phyloP scores from a whole-genome alignment of 2,888 invertebrate species.

The Lasius platythorax region DNA sequence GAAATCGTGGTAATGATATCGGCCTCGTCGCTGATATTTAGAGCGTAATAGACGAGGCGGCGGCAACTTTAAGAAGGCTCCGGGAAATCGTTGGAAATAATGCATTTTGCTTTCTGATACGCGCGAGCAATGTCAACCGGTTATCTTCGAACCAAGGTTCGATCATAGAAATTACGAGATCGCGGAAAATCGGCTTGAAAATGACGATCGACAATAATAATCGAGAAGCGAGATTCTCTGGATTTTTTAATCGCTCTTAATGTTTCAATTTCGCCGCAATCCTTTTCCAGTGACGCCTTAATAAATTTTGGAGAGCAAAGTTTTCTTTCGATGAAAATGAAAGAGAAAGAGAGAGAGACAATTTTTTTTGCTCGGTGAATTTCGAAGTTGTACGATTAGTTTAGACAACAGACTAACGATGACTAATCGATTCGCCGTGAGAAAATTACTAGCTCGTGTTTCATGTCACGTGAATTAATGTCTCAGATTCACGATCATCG shows the following conservation, averaged over 20 bases:
- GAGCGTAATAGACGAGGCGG: conserved; percentile 70
- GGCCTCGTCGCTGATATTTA: conserved; percentile 68
- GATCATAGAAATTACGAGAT: conserved; percentile 11
- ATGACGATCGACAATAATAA: background rate
- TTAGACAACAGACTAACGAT: background rate
- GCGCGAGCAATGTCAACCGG: conserved; percentile 18
- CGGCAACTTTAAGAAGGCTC: conserved; percentile 2
- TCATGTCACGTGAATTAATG: conserved; percentile 13
- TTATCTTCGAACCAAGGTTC: conserved; percentile 23
- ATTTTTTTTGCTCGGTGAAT: background rate
- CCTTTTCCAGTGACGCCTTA: background rate
- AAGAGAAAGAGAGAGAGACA: background rate
- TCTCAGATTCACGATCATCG: background rate
- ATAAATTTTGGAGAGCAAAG: background rate
- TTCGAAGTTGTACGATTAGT: background rate
- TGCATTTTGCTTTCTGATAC: conserved; percentile 14
- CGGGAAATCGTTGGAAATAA: conserved; percentile 10
- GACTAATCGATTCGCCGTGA: background rate
- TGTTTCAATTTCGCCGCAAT: background rate
- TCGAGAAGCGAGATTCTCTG: background rate
- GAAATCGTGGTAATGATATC: conserved; percentile 74
- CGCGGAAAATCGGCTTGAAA: background rate
- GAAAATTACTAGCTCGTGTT: conserved; percentile 11
- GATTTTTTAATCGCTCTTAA: background rate
- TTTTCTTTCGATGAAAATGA: background rate